These are phyloP conservation scores for Agrochola lota DNA, from an alignment of 2,888 invertebrate species.

Conservation along the genomic window DNA sequence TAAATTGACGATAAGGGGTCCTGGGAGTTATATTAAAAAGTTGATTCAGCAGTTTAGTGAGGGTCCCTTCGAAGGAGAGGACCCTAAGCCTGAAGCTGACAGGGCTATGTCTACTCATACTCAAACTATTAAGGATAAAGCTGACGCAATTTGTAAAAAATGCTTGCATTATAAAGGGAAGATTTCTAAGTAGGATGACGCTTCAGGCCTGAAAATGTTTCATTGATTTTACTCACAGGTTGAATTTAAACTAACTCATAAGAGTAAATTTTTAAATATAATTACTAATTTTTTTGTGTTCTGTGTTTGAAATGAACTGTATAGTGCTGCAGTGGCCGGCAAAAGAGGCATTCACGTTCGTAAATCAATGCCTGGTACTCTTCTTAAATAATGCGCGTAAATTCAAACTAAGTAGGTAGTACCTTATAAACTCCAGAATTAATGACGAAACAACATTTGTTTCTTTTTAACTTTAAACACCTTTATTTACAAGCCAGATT, in stretches of 20 bases:
- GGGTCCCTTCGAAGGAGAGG: slow-evolving; percentile 84
- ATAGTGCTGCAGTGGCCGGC: not conserved
- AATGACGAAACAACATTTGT: not conserved
- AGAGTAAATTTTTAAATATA: not conserved
- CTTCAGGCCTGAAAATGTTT: not conserved
- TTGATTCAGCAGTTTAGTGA: slow-evolving; percentile 89
- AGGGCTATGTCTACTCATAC: slow-evolving; percentile 80
- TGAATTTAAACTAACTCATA: not conserved
- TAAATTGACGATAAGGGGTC: slow-evolving; percentile 85
- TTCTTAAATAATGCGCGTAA: not conserved
- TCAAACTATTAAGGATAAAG: slow-evolving; percentile 83
- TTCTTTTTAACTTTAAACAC: not conserved
- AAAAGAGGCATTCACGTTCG: not conserved
- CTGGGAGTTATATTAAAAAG: slow-evolving; percentile 88
- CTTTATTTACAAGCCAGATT: not conserved
- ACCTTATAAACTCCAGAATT: not conserved
- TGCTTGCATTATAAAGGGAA: slow-evolving; percentile 89
- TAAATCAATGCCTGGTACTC: not conserved
- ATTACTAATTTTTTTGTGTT: not conserved
- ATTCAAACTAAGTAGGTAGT: not conserved
- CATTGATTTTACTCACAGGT: not conserved
- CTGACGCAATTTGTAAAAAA: slow-evolving; percentile 89
- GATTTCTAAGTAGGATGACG: slow-evolving; percentile 75
- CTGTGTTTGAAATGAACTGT: not conserved
- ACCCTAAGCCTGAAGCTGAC: slow-evolving; percentile 83